A percentile compares a stretch with the other conserved stretches of the same genome.
phyloP scores from a whole-genome alignment of 2,113 vertebrate species.

The Callocephalon fimbriatum region DNA sequence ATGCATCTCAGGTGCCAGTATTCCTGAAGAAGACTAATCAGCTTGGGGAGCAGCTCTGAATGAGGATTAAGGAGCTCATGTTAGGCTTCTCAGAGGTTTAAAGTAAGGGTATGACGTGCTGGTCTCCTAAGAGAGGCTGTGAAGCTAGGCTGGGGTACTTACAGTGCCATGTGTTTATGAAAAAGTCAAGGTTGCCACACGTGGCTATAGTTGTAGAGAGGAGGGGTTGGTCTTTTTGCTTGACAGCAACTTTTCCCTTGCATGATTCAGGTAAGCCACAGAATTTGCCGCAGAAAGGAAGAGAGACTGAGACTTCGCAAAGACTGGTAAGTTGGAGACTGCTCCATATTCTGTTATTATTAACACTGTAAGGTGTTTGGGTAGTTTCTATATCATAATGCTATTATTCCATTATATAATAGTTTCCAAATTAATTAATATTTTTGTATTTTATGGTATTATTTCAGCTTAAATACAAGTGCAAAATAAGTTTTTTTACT shows the following conservation, averaged over 20 bases:
- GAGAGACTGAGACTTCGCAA: not conserved
- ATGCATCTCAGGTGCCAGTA: not conserved
- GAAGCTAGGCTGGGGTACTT: not conserved
- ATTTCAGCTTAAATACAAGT: not conserved
- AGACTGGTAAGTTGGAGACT: not conserved
- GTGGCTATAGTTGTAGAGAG: not conserved
- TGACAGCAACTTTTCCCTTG: not conserved
- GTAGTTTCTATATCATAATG: not conserved
- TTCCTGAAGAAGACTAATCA: not conserved
- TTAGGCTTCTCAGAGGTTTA: not conserved
- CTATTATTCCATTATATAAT: not conserved
- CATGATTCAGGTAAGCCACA: not conserved
- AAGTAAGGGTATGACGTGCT: not conserved
- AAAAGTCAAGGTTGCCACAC: not conserved
- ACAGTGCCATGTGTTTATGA: not conserved
- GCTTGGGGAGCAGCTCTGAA: not conserved
- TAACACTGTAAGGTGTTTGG: not conserved
- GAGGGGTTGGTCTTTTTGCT: not conserved
- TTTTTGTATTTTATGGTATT: not conserved
- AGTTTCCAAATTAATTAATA: not conserved
- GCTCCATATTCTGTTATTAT: not conserved
- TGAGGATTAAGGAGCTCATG: not conserved
- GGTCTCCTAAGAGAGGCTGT: not conserved
- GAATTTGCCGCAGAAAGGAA: not conserved
- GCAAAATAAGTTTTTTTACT: not conserved